Evolutionary conservation across 2,888 invertebrate genomes (phyloP), one percentile per base, ranked within the genome.

Genomic region (Argyresthia goedartella): DNA sequence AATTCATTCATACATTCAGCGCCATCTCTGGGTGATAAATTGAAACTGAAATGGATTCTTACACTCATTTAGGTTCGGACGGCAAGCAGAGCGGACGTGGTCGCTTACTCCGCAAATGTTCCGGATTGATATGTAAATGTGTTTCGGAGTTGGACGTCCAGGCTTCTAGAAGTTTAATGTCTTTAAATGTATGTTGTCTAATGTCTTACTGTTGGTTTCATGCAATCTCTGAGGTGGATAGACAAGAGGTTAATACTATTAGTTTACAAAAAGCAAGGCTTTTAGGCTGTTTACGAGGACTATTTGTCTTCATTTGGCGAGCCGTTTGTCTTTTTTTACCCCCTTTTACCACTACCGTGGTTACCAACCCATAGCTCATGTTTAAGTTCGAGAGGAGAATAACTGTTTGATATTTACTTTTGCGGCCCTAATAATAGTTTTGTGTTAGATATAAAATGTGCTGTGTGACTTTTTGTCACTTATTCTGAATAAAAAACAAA

Each of bases 1-100:
- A 86, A 86, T 85, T 86, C 86, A 86, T 85, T 86, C 85, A 86
- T 86, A 84, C 86, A 84, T 80, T 81, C 81, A 77, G 62, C 81
- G 84, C 82, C 85, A 86, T 84, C 86, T 86, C 76, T 76, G 62
- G 76, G 77, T 79, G 79, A 82, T 85, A 82, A 84, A 85, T 85
- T 86, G 81, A 82, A 86, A 85, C 78, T 77, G 68, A 67, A 70
- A 75, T 76, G 69, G 68, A 74, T 77, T 77, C 73, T 77, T 74
- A 73, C 70, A 71, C 72, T 73, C 80, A 76, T 78, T 82, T 81
- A 73, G 69, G 63, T 69, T 69, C 57, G 64, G 65, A 54, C 64
- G 54, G 51, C 48, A 57, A 51, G 56, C 49, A 56, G 56, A 55
- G 56, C 15, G 25, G 25, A 25, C 25, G 25, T 25, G 25, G 25